These are phyloP conservation scores for Ceramica pisi DNA, from an alignment of 2,888 invertebrate species.

Conservation along the genomic window DNA sequence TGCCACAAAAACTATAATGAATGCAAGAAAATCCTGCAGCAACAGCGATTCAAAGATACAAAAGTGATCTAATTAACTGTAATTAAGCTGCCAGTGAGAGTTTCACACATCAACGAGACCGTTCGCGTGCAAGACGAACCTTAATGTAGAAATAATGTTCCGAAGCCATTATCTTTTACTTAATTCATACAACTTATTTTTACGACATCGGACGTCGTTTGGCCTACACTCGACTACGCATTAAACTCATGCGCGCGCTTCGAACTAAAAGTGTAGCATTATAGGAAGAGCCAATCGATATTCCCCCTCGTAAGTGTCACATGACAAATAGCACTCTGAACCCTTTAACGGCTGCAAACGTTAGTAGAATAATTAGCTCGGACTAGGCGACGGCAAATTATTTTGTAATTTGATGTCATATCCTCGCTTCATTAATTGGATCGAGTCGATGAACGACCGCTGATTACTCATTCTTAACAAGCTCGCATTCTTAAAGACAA, in stretches of 20 bases:
- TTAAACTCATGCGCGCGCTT: slow-evolving; percentile 59
- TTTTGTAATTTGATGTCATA: slow-evolving; percentile 83
- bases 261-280: slow-evolving; percentile 56
- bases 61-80: slow-evolving; percentile 73
- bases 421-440: slow-evolving; percentile 70
- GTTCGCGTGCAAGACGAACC: slow-evolving; percentile 76
- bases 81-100: slow-evolving; percentile 70
- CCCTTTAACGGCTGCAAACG: slow-evolving; percentile 68
- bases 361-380: slow-evolving; percentile 74
- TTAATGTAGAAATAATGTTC: slow-evolving; percentile 88
- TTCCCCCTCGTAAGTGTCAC: slow-evolving; percentile 77
- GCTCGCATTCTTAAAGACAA: slow-evolving; percentile 37
- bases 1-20: slow-evolving; percentile 52
- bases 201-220: slow-evolving; percentile 69
- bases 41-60: slow-evolving; percentile 58
- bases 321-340: slow-evolving; percentile 73
- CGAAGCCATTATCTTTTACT: slow-evolving; percentile 85
- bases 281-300: slow-evolving; percentile 77
- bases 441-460: slow-evolving; percentile 53
- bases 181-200: slow-evolving; percentile 81
- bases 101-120: slow-evolving; percentile 76
- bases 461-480: slow-evolving; percentile 69
- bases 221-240: slow-evolving; percentile 55
- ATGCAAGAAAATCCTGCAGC: slow-evolving; percentile 60
- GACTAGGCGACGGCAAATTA: slow-evolving; percentile 75